A percentile compares a stretch with the other conserved stretches of the same genome.
Conservation (phyloP, 2,888 invertebrate species). For the Dioctria rufipes region DNA sequence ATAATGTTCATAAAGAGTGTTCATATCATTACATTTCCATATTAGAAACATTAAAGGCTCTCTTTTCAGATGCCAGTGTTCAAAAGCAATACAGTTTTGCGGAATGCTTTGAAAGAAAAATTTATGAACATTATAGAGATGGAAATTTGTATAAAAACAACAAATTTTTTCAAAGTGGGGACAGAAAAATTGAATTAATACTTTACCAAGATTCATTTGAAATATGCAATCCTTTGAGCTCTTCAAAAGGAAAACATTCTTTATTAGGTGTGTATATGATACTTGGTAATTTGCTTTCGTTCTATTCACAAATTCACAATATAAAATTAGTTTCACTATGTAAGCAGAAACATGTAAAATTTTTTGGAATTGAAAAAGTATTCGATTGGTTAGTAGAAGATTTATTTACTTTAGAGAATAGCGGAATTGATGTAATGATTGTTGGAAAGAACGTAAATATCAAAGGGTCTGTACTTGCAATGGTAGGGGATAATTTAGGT, state of each 20-base stretch:
- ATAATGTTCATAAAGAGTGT: conserved; percentile 36
- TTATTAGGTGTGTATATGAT: conserved; percentile 56
- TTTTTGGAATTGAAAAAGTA: conserved; percentile 53
- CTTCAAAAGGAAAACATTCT: conserved; percentile 57
- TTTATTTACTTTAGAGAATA: conserved; percentile 55
- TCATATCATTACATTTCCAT: conserved; percentile 19
- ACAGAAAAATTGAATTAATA: background rate
- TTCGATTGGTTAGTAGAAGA: conserved; percentile 53
- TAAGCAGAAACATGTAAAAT: conserved; percentile 55
- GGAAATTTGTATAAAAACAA: conserved; percentile 20
- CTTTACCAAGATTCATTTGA: conserved; percentile 55
- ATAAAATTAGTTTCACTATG: conserved; percentile 53
- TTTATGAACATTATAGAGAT: conserved; percentile 10
- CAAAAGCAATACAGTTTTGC: background rate
- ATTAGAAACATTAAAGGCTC: conserved; percentile 22
- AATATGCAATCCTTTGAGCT: conserved; percentile 57
- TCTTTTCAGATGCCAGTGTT: conserved; percentile 19
- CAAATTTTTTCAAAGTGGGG: background rate
- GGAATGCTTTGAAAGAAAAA: background rate
- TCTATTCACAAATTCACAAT: conserved; percentile 40
- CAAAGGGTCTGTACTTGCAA: conserved; percentile 53
- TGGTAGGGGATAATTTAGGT: conserved; percentile 59
- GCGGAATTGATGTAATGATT: conserved; percentile 39
- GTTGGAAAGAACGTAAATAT: conserved; percentile 2
- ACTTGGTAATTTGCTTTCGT: conserved; percentile 45